Evolutionary conservation across 2,797 vertebrate genomes (phyloP), one percentile per base, ranked within the genome.

Genomic region (Heliangelus exortis): DNA sequence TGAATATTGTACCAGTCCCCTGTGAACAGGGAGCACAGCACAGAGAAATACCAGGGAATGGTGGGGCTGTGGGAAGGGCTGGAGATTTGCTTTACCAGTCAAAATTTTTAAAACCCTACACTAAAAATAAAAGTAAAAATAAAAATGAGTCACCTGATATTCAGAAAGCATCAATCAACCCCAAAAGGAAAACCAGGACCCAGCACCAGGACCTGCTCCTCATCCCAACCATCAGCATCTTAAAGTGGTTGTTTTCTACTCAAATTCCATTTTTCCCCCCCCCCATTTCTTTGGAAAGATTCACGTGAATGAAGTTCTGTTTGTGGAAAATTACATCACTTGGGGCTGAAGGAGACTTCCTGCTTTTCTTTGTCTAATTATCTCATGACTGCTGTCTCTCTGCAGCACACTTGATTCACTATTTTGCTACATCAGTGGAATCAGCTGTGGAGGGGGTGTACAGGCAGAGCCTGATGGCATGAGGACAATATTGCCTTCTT

Each of bases 361-460:
- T 92, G 59, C 79, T 93, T 89, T 89, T 74, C 78, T 80, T 47
- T 2, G 6, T 57, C 71, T 71, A 62, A 91, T 78, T 89, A 84
- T 84, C 84, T 91, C 71, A 86, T 79, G 77, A 79, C 83, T 65
- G 45, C 59, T 90, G 79, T 33, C 69, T 73, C 61, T 74, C 45
- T 91, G 73, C 23, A 66, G 85, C 25, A 53, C 6, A 5, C 75
- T 83, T 5, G 8, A 62, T 73, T 68, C 0, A 6, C 48, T 78
- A 45, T 54, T 91, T 87, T 68, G 79, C 54, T 66, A 6, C 1
- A 1, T 23, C 2, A 5, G 47, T 91, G 66, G 69, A 45, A 87
- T 75, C 1, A 33, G 76, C 0, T 0, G 31, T 43, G 0, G 2
- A 89, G 8, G 11, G 36, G 8, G 9, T 13, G n/a, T 0, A 0